These are phyloP conservation scores for Cheilosia scutellata DNA, from an alignment of 2,888 invertebrate species.

Conservation along the genomic window DNA sequence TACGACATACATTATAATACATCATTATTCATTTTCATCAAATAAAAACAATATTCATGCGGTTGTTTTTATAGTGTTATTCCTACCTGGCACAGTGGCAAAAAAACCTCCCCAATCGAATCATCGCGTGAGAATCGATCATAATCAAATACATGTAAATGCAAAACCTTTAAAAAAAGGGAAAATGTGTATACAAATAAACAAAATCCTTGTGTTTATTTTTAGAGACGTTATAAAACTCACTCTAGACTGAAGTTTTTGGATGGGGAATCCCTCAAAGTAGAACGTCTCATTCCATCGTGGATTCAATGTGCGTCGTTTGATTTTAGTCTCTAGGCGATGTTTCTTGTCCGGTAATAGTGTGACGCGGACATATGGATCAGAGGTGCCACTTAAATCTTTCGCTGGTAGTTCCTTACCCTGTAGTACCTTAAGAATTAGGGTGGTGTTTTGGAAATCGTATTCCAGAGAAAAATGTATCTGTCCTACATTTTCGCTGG, in stretches of 20 bases:
- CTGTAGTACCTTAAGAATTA: constrained; percentile 95
- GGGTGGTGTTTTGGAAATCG: constrained; percentile 96
- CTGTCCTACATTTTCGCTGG: constrained; percentile 96
- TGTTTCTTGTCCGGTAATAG: constrained; percentile 96
- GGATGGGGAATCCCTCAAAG: constrained; percentile 97
- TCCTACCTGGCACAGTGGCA: constrained; percentile 94
- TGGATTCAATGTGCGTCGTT: constrained; percentile 94
- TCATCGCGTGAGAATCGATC: constrained; percentile 97
- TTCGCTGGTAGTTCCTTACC: constrained; percentile 97
- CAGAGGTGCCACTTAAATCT: constrained; percentile 95
- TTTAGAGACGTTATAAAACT: constrained; percentile 65
- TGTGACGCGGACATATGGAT: constrained; percentile 95
- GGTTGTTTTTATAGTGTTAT: neutral
- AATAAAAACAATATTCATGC: constrained; percentile 2
- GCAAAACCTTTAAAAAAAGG: constrained; percentile 87
- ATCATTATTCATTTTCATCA: too few relatives aligned
- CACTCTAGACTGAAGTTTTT: constrained; percentile 95
- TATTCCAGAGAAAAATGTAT: constrained; percentile 97
- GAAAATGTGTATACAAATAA: neutral
- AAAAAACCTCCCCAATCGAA: constrained; percentile 96
- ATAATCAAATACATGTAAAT: constrained; percentile 97
- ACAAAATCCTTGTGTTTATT: neutral
- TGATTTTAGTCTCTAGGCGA: constrained; percentile 96
- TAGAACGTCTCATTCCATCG: constrained; percentile 98
- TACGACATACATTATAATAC: too few relatives aligned